Evolutionary conservation across 2,113 vertebrate genomes (phyloP).

Genomic region (Hemiprocne comata): DNA sequence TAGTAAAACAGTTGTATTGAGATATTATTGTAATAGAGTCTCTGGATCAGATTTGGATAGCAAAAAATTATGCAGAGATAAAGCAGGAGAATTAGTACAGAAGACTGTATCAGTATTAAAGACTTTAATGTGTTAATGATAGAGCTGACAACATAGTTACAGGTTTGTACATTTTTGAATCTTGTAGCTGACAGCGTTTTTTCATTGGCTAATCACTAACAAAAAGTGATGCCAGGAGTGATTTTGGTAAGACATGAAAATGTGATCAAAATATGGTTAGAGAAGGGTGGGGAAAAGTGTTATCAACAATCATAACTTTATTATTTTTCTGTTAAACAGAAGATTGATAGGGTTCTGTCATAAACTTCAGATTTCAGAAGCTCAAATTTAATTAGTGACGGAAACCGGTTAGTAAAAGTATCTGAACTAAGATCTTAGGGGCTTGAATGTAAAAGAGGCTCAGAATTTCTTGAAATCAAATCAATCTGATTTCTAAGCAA

Average conservation of each 20-base stretch:
- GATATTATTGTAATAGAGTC: neutral
- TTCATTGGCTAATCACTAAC: neutral
- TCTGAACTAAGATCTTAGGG: neutral
- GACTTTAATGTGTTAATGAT: neutral
- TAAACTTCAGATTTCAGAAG: neutral
- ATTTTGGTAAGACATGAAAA: neutral
- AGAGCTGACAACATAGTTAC: neutral
- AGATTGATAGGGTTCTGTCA: neutral
- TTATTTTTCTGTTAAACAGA: neutral
- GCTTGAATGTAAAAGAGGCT: neutral
- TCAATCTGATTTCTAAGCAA: neutral
- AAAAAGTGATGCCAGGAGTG: neutral
- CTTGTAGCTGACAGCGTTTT: neutral
- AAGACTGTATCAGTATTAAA: neutral
- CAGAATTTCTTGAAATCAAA: neutral
- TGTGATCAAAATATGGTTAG: neutral
- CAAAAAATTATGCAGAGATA: neutral
- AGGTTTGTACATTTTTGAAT: neutral
- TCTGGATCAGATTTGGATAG: neutral
- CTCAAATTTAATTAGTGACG: neutral
- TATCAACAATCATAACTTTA: neutral
- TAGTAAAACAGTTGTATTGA: neutral
- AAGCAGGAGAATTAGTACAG: neutral
- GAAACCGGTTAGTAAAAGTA: neutral
- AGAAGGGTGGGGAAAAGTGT: neutral